These are phyloP conservation scores for Aphis gossypii DNA, from an alignment of 1,140 invertebrate genomes.

Conservation along the genomic window DNA sequence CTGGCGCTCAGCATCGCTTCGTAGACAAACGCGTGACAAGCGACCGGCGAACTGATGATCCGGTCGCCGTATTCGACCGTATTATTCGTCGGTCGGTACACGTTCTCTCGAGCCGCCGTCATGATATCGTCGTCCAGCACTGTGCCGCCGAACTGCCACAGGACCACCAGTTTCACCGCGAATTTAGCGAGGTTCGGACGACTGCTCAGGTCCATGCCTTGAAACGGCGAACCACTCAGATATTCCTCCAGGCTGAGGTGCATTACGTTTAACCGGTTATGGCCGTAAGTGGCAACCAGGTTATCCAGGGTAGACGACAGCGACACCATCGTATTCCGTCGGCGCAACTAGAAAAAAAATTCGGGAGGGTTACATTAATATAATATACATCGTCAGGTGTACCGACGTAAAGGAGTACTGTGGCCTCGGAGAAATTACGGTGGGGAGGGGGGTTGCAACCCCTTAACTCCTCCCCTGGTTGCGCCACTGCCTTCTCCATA, in stretches of 20 bases:
- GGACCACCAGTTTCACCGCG: not conserved
- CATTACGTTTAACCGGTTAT: not conserved
- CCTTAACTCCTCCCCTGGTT: no score
- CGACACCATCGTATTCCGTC: not conserved
- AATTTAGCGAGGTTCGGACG: not conserved
- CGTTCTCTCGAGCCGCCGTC: not conserved
- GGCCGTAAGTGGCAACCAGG: not conserved
- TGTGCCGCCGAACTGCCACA: slow-evolving; percentile 50
- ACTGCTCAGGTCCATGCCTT: not conserved
- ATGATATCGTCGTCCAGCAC: not conserved
- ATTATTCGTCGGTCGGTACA: slow-evolving; percentile 1
- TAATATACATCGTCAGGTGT: no score
- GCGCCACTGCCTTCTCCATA: no score
- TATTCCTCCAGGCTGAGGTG: not conserved
- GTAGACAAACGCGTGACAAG: slow-evolving; percentile 29
- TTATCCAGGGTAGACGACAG: not conserved
- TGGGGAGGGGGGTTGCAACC: no score
- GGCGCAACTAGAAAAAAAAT: no score
- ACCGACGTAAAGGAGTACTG: no score
- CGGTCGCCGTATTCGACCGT: not conserved
- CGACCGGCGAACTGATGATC: slow-evolving; percentile 11
- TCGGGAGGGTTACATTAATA: no score
- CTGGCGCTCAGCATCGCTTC: slow-evolving; percentile 15
- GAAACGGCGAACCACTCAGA: slow-evolving; percentile 38
- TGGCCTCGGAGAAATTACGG: no score